Percentiles rank a stretch among this genome's conserved stretches.
phyloP scores from a whole-genome alignment of 2,888 invertebrate genomes.

The Ditylenchus weischeri region DNA sequence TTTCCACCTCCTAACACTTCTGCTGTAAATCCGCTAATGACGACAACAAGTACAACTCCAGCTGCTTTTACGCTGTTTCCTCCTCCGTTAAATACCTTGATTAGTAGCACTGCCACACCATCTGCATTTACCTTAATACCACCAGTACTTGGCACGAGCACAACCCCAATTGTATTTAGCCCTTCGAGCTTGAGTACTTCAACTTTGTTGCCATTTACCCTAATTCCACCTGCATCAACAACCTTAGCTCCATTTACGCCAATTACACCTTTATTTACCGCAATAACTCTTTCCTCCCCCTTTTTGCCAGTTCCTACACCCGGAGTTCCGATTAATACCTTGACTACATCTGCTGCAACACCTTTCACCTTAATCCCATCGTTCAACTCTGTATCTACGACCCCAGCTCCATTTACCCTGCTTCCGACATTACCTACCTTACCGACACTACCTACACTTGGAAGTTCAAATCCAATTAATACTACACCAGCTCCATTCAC shows the following conservation, averaged over 20 bases:
- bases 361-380: no score
- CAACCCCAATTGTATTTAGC: background rate
- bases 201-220: background rate
- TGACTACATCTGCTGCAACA: background rate
- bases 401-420: no score
- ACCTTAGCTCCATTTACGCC: background rate
- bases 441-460: no score
- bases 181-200: background rate
- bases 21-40: background rate
- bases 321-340: background rate
- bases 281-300: background rate
- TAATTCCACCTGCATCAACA: background rate
- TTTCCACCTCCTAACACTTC: background rate
- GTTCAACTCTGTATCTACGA: no score
- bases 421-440: no score
- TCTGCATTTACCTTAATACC: background rate
- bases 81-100: background rate
- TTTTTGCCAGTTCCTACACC: background rate
- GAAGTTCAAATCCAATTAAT: no score
- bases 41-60: background rate
- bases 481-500: no score
- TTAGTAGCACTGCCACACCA: background rate
- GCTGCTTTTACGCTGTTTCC: conserved; percentile 3
- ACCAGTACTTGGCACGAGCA: background rate
- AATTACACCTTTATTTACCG: background rate